phyloP scores from a whole-genome alignment of 1,140 invertebrate genomes.

The Leptopilina clavipes region DNA sequence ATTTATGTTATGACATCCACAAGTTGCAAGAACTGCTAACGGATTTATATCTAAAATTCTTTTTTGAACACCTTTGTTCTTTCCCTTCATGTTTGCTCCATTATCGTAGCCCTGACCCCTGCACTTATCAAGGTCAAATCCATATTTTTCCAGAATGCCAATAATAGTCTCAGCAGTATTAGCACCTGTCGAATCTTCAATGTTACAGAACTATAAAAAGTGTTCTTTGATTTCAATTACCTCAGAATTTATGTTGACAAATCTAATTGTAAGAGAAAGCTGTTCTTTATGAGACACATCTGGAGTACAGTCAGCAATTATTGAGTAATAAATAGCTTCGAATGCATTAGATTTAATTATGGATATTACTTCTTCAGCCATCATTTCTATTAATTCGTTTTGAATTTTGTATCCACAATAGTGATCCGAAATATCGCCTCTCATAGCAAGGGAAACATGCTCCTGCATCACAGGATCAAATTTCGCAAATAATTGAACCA shows the following conservation, averaged over 20 bases:
- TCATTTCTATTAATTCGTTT: slow-evolving; percentile 48
- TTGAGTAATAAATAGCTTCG: slow-evolving; percentile 46
- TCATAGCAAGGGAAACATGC: slow-evolving; percentile 45
- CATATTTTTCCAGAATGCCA: not conserved
- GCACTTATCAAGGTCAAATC: slow-evolving; percentile 2
- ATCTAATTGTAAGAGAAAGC: not conserved
- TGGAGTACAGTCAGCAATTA: slow-evolving; percentile 42
- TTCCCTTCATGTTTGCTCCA: slow-evolving; percentile 60
- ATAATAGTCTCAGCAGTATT: slow-evolving; percentile 8
- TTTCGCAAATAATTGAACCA: slow-evolving; percentile 48
- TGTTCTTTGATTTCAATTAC: slow-evolving; percentile 21
- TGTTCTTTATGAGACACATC: slow-evolving; percentile 5
- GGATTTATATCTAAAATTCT: slow-evolving; percentile 44
- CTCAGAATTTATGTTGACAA: not conserved
- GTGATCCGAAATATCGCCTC: slow-evolving; percentile 41
- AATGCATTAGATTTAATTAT: slow-evolving; percentile 40
- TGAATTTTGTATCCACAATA: slow-evolving; percentile 45
- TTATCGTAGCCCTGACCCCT: slow-evolving; percentile 64
- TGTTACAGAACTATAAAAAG: too few relatives aligned
- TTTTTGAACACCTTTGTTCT: slow-evolving; percentile 54
- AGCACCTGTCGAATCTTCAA: slow-evolving; percentile 13
- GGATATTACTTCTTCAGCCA: slow-evolving; percentile 38
- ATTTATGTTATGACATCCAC: slow-evolving; percentile 55
- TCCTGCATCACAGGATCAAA: slow-evolving; percentile 51
- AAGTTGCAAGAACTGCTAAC: slow-evolving; percentile 49